Evolutionary conservation across 2,888 invertebrate species (phyloP), one percentile per base, ranked within the genome.

Genomic region (Scotopteryx bipunctaria): DNA sequence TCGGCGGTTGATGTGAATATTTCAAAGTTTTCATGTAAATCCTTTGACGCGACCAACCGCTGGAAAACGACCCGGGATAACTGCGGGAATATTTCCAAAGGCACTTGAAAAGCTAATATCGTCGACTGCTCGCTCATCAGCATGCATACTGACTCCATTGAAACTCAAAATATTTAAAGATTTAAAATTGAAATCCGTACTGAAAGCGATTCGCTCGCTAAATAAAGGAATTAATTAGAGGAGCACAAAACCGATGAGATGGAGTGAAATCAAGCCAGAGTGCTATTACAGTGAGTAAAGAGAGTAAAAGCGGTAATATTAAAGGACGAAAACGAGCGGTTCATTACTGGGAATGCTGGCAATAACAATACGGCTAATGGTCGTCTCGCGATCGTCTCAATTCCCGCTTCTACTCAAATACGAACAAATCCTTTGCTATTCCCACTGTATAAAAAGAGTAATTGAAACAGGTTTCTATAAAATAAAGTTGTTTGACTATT

Each of bases 331-430:
- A 88, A 88, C 84, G 88, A 84, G 81, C 85, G 79, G 74, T 86
- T 88, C 86, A 89, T 90, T 88, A 87, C 87, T 73, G 76, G 66
- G 72, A 86, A 86, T 83, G 82, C 78, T 71, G 81, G 85, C 78
- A 85, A 89, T 90, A 90, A 89, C 89, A 90, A 89, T 89, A 86
- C 83, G 74, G 78, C 79, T 88, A 90, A 90, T 86, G 83, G 86
- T 68, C 68, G 78, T 75, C 72, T 71, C 64, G 82, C 81, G 78
- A 86, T 83, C 79, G 71, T 80, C 81, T 81, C 79, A 72, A 79
- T 78, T 81, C 82, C 77, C 78, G 73, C 71, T 75, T 76, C 75
- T 64, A 77, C 74, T 82, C 66, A 80, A 84, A 66, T 81, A 80
- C 76, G 70, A 73, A 76, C 81, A 82, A 81, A 81, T 81, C 75